Evolutionary conservation across 2,888 invertebrate species (phyloP).

Genomic region (Emmelina monodactyla): DNA sequence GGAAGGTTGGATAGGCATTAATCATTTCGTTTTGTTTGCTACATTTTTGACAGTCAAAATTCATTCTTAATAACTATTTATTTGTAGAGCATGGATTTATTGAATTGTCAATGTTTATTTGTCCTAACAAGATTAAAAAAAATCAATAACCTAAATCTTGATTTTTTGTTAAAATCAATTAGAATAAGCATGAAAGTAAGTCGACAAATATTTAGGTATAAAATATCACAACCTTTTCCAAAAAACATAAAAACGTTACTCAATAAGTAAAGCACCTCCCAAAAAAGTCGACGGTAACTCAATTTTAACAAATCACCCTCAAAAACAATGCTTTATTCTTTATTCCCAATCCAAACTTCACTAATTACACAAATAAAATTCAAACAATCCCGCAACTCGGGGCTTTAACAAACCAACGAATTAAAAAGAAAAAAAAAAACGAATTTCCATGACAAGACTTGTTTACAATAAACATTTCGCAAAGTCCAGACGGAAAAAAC

Average conservation of each 20-base stretch:
- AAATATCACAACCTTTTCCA: too few species aligned
- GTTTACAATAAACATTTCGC: constrained; percentile 65
- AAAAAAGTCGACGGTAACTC: constrained; percentile 6
- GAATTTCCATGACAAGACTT: constrained; percentile 63
- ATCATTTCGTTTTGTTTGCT: constrained; percentile 18
- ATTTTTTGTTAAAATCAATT: too few species aligned
- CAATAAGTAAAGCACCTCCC: too few species aligned
- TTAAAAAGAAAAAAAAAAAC: constrained; percentile 33
- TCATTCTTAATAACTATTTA: neutral
- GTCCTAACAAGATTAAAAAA: too few species aligned
- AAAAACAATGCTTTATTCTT: neutral
- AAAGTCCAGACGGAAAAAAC: constrained; percentile 48
- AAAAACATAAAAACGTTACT: too few species aligned
- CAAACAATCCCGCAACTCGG: constrained; percentile 47
- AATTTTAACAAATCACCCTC: too few species aligned
- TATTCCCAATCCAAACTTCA: constrained; percentile 63
- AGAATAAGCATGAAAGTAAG: too few species aligned
- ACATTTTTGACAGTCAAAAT: neutral
- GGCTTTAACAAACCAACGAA: constrained; percentile 33
- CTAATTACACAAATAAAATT: constrained; percentile 65
- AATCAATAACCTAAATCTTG: too few species aligned
- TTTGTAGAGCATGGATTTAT: too few species aligned
- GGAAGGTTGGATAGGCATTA: constrained; percentile 35
- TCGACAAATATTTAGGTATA: too few species aligned
- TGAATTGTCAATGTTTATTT: too few species aligned